Percentiles rank a stretch among this genome's conserved stretches.
Conservation (phyloP, 2,113 vertebrate genomes). For the Pleuronectes platessa region DNA sequence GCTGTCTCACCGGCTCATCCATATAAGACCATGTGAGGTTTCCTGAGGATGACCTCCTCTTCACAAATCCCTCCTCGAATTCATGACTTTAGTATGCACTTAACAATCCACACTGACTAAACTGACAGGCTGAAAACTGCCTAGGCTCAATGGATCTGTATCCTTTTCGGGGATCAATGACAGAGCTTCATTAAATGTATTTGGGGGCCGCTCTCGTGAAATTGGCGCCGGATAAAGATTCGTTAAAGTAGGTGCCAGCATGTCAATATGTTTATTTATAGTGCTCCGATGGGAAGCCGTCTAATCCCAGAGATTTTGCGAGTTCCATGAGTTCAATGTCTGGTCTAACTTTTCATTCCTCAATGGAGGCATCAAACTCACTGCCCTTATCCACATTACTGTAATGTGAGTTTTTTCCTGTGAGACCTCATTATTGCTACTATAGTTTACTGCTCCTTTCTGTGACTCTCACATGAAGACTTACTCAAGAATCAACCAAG, state of each 20-base stretch:
- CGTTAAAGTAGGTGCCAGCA: background rate
- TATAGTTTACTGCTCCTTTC: background rate
- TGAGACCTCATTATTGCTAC: background rate
- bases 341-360: background rate
- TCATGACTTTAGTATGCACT: background rate
- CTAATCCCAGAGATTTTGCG: background rate
- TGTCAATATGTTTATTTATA: background rate
- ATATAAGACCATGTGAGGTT: background rate
- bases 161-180: background rate
- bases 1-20: background rate
- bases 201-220: background rate
- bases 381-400: background rate
- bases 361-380: background rate
- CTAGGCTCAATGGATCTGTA: background rate
- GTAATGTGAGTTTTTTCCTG: no score
- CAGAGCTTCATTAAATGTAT: background rate
- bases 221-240: background rate
- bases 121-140: background rate
- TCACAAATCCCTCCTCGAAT: background rate
- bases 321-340: background rate
- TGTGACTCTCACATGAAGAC: background rate
- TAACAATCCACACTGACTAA: background rate
- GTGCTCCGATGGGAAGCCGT: background rate
- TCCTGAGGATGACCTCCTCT: background rate
- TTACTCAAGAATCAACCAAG: background rate